phyloP scores from a whole-genome alignment of 2,113 vertebrate genomes.

The Gavia stellata region DNA sequence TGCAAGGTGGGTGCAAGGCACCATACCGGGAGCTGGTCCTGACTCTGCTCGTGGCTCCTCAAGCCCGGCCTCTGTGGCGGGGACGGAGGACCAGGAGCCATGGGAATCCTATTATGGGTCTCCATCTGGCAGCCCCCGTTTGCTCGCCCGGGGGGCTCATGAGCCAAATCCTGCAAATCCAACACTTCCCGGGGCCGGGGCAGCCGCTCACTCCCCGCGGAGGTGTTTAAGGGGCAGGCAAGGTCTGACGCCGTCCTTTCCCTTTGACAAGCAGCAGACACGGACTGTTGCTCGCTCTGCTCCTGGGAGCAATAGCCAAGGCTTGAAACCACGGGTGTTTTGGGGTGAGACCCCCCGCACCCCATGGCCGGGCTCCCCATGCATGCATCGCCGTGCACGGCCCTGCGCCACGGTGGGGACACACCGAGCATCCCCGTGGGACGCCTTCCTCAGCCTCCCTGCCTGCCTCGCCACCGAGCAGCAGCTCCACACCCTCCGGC shows the following conservation, averaged over 20 bases:
- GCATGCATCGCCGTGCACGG: rapidly evolving
- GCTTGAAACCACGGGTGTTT: rapidly evolving
- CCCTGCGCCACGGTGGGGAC: rapidly evolving
- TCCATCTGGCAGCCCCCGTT: not conserved
- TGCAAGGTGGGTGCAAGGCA: not conserved
- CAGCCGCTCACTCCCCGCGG: rapidly evolving
- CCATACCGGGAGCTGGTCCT: rapidly evolving
- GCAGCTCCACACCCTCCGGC: not conserved
- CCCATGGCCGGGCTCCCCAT: rapidly evolving
- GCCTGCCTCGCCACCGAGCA: not conserved
- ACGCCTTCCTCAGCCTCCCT: not conserved
- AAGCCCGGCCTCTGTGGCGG: rapidly evolving
- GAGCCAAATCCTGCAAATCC: not conserved
- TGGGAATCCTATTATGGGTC: not conserved
- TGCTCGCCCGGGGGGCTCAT: rapidly evolving
- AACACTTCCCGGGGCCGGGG: not conserved
- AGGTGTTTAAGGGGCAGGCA: not conserved
- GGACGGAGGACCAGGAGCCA: not conserved
- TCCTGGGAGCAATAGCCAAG: not conserved
- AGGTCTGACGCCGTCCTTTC: rapidly evolving
- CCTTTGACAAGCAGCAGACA: not conserved
- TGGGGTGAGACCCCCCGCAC: not conserved
- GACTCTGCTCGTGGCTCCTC: not conserved
- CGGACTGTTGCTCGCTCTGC: rapidly evolving
- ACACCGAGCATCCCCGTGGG: rapidly evolving